Evolutionary conservation across 2,113 vertebrate genomes (phyloP).

Genomic region (Orientallactaga bullata): DNA sequence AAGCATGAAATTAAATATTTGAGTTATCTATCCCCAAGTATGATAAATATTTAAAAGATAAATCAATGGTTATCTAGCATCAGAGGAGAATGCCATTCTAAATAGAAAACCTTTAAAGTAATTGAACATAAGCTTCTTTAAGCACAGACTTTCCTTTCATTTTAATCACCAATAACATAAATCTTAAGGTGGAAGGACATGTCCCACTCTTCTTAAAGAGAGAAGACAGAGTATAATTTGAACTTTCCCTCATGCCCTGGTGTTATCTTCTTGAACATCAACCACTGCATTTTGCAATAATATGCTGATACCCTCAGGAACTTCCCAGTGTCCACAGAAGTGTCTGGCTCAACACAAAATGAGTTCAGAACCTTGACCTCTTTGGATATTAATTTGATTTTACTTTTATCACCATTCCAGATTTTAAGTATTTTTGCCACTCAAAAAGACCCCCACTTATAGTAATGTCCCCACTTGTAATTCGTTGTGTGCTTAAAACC

Average conservation of each 20-base stretch:
- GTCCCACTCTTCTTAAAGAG: slow-evolving; percentile 22
- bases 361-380: not conserved
- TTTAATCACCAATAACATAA: slow-evolving; percentile 49
- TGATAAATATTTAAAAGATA: not conserved
- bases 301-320: not conserved
- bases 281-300: slow-evolving; percentile 39
- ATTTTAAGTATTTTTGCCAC: slow-evolving; percentile 26
- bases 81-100: not conserved
- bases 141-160: not conserved
- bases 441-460: not conserved
- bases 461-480: not conserved
- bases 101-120: slow-evolving; percentile 22
- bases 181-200: slow-evolving; percentile 37
- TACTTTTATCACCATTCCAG: not conserved
- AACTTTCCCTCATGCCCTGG: slow-evolving; percentile 50
- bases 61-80: not conserved
- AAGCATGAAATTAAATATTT: not conserved
- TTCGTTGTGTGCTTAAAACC: not conserved
- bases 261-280: slow-evolving; percentile 24
- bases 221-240: slow-evolving; percentile 27
- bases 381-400: slow-evolving; percentile 56
- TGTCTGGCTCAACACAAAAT: not conserved
- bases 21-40: not conserved
- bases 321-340: not conserved
- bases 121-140: not conserved